A percentile compares a stretch with the other conserved stretches of the same genome.
phyloP scores from a whole-genome alignment of 2,888 invertebrate species.

The Sympetrum striolatum region DNA sequence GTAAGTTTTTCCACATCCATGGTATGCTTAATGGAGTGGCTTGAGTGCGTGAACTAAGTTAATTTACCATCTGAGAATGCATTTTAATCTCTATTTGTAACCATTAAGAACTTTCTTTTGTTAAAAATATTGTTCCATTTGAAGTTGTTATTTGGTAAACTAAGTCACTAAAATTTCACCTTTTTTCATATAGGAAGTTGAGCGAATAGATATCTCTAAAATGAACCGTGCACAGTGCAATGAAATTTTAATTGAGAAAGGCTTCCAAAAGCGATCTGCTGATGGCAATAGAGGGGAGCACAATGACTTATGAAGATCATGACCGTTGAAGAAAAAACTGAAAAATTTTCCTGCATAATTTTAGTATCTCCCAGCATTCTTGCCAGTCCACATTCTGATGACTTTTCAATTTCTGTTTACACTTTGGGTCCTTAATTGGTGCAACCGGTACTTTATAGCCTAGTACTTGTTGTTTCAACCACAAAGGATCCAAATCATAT shows the following conservation, averaged over 20 bases:
- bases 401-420: neutral
- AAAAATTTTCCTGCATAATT: neutral
- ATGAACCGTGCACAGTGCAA: slow-evolving; percentile 72
- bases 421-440: neutral
- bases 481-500: too few species aligned
- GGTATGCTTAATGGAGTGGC: too few species aligned
- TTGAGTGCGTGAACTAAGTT: too few species aligned
- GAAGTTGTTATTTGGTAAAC: neutral
- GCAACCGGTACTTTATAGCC: too few species aligned
- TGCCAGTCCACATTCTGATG: neutral
- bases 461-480: too few species aligned
- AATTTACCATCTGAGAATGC: too few species aligned
- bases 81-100: too few species aligned
- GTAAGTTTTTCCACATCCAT: slow-evolving; percentile 51
- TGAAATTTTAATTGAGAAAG: slow-evolving; percentile 66
- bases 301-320: slow-evolving; percentile 31
- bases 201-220: slow-evolving; percentile 66
- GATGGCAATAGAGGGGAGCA: neutral
- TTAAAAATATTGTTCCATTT: neutral
- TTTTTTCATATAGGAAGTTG: slow-evolving; percentile 62
- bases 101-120: neutral
- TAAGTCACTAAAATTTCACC: neutral
- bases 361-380: slow-evolving; percentile 43
- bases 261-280: slow-evolving; percentile 63
- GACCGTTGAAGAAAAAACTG: neutral